Percentiles rank a stretch among this genome's conserved stretches.
Conservation (phyloP, 2,113 vertebrate genomes). For the Ranitomeya variabilis region DNA sequence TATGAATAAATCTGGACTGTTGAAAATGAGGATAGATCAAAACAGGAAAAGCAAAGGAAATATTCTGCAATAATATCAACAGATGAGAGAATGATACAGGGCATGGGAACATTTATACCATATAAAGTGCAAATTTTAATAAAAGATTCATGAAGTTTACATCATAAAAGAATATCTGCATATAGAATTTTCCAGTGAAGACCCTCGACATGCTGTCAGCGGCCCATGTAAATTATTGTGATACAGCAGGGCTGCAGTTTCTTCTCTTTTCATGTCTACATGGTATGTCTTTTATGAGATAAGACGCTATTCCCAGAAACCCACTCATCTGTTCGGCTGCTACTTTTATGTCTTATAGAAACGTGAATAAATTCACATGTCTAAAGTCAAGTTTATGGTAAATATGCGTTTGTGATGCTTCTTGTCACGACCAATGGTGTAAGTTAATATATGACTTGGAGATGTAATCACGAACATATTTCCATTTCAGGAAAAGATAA, state of each 20-base stretch:
- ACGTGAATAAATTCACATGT: not conserved
- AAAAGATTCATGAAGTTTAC: not conserved
- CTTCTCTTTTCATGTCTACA: slow-evolving; percentile 1
- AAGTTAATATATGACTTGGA: not conserved
- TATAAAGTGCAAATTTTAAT: not conserved
- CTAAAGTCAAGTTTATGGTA: slow-evolving; percentile 19
- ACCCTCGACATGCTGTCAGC: not conserved
- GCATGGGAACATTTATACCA: not conserved
- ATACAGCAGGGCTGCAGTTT: not conserved
- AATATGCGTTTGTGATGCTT: slow-evolving; percentile 15
- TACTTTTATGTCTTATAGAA: slow-evolving; percentile 22
- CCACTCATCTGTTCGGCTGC: slow-evolving; percentile 21
- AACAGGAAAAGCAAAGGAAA: not conserved
- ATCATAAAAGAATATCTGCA: not conserved
- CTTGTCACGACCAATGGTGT: not conserved
- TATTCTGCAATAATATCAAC: not conserved
- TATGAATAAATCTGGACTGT: not conserved
- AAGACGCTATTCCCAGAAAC: slow-evolving; percentile 17
- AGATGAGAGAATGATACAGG: not conserved
- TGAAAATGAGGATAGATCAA: not conserved
- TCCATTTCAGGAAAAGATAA: not conserved
- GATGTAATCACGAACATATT: slow-evolving; percentile 12
- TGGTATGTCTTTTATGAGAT: slow-evolving; percentile 39
- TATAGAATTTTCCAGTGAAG: not conserved
- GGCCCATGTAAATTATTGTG: not conserved